These are phyloP conservation scores for Chrysolina oricalcia DNA, from an alignment of 2,888 invertebrate genomes.

Conservation along the genomic window DNA sequence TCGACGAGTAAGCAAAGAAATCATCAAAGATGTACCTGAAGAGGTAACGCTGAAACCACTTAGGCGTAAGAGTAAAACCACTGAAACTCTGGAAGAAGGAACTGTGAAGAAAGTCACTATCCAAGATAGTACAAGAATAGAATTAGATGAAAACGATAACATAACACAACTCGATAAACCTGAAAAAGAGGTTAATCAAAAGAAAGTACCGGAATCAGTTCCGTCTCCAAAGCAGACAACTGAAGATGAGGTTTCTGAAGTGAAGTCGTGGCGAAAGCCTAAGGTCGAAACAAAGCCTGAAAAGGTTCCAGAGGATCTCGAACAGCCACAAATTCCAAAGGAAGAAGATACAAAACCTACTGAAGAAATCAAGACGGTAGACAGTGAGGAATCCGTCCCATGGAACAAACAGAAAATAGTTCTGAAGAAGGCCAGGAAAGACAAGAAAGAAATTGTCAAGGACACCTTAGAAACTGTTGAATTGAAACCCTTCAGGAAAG, in stretches of 20 bases:
- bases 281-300: constrained; percentile 49
- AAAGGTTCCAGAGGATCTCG: constrained; percentile 26
- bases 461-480: constrained; percentile 55
- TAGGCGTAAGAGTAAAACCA: constrained; percentile 55
- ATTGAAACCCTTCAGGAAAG: constrained; percentile 52
- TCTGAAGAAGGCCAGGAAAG: constrained; percentile 70
- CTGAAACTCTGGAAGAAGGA: constrained; percentile 63
- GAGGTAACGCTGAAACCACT: constrained; percentile 52
- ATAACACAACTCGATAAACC: constrained; percentile 40
- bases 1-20: constrained; percentile 57
- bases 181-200: constrained; percentile 56
- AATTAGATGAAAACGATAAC: constrained; percentile 68
- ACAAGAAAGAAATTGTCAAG: constrained; percentile 67
- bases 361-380: constrained; percentile 33
- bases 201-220: constrained; percentile 64
- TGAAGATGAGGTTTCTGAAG: constrained; percentile 49
- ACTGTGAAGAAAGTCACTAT: constrained; percentile 37
- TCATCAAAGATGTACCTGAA: constrained; percentile 63
- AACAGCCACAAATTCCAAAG: constrained; percentile 29
- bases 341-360: constrained; percentile 21
- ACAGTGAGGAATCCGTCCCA: constrained; percentile 69
- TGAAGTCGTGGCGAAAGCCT: constrained; percentile 58
- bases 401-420: constrained; percentile 79
- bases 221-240: background rate
- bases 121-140: constrained; percentile 68